Conservation (phyloP, 1,140 invertebrate genomes). For the Acyrthosiphon pisum region DNA sequence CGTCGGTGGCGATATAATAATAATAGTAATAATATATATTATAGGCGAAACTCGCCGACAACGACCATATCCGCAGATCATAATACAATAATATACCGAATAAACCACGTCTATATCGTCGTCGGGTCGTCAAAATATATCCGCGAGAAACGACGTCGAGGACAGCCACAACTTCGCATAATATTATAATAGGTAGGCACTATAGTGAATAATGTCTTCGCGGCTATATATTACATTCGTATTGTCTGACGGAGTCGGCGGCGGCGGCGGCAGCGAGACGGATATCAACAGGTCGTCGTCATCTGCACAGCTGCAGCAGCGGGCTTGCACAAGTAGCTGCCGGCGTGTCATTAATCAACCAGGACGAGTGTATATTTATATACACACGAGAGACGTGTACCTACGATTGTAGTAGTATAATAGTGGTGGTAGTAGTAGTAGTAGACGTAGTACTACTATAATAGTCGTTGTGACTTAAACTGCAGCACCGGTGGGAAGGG, state of each 20-base stretch:
- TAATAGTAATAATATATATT: no score
- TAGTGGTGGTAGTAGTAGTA: neutral
- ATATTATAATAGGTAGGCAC: neutral
- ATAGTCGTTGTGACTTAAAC: neutral
- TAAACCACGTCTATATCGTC: no score
- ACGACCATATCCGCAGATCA: no score
- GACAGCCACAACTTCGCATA: neutral
- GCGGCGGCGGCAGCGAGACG: neutral
- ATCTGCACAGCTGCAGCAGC: neutral
- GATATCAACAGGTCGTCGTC: conserved; percentile 36
- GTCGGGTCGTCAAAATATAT: neutral
- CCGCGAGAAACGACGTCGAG: neutral
- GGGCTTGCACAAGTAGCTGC: neutral
- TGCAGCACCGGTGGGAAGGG: neutral
- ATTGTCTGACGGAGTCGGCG: neutral
- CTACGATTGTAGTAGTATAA: neutral
- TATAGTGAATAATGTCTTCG: neutral
- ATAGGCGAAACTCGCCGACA: no score
- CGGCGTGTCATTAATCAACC: conserved; percentile 42
- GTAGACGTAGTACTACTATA: neutral
- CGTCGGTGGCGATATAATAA: no score
- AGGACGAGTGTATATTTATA: neutral
- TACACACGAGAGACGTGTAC: neutral
- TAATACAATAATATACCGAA: neutral
- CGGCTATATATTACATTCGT: no score